These are phyloP conservation scores for Clostera curtula DNA, from an alignment of 2,888 invertebrate species.

Conservation along the genomic window DNA sequence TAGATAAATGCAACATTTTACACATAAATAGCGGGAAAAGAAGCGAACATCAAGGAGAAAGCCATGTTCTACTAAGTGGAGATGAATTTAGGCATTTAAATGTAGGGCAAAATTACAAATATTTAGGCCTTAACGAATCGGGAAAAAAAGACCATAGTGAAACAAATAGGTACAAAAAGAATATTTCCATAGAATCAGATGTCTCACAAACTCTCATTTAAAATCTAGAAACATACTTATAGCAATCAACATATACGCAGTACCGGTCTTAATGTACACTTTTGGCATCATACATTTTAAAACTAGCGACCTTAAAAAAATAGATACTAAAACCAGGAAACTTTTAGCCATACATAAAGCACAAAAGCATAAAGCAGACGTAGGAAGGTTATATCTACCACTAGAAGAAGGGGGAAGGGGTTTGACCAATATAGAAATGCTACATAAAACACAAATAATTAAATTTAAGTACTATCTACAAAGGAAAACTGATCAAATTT, in stretches of 20 bases:
- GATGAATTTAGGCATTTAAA: slow-evolving; percentile 5
- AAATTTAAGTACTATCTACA: slow-evolving; percentile 8
- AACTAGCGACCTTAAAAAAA: slow-evolving; percentile 5
- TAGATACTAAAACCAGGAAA: slow-evolving; percentile 11
- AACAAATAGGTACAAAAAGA: slow-evolving; percentile 8
- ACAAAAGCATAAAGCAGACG: slow-evolving; percentile 14
- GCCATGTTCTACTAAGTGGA: slow-evolving; percentile 9
- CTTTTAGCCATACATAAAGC: slow-evolving; percentile 9
- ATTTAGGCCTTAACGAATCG: slow-evolving; percentile 9
- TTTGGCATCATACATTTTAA: slow-evolving; percentile 4
- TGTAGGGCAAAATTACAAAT: slow-evolving; percentile 9
- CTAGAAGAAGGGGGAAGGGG: slow-evolving; percentile 10
- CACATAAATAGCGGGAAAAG: slow-evolving; percentile 4
- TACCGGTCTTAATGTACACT: not conserved
- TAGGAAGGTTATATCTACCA: slow-evolving; percentile 12
- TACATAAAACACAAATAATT: slow-evolving; percentile 10
- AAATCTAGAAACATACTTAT: not conserved
- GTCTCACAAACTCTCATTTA: not conserved
- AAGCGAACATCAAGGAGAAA: slow-evolving; percentile 2
- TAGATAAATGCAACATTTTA: slow-evolving; percentile 11
- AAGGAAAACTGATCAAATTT: slow-evolving; percentile 4
- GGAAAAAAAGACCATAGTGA: slow-evolving; percentile 9
- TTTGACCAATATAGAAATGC: slow-evolving; percentile 4
- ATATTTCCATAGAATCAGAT: slow-evolving; percentile 2
- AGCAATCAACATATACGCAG: not conserved